Percentiles rank a stretch among this genome's conserved stretches.
Conservation (phyloP, 2,797 vertebrate genomes). For the Sebastes vulpes region DNA sequence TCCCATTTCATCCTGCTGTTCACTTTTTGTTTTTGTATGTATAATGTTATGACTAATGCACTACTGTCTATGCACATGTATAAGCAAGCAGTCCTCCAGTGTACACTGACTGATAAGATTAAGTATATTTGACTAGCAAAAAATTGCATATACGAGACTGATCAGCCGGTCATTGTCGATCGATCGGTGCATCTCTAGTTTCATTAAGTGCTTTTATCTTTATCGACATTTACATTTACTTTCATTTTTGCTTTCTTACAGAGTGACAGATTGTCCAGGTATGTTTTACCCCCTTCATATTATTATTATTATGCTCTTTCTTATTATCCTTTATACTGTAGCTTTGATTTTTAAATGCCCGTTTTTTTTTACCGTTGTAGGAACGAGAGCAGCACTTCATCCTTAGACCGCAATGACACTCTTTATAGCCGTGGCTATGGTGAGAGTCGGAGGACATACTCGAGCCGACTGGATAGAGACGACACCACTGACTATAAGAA, state of each 20-base stretch:
- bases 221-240: neutral
- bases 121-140: neutral
- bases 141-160: neutral
- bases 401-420: slow-evolving; percentile 89
- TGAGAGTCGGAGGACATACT: slow-evolving; percentile 90
- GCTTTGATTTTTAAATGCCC: neutral
- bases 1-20: neutral
- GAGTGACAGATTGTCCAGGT: slow-evolving; percentile 95
- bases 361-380: slow-evolving; percentile 53
- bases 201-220: neutral
- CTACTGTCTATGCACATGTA: too few relatives aligned
- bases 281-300: slow-evolving; percentile 59
- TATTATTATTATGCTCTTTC: neutral
- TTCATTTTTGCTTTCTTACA: slow-evolving; percentile 70
- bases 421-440: slow-evolving; percentile 87
- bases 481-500: slow-evolving; percentile 97
- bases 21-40: neutral
- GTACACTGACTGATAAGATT: too few relatives aligned
- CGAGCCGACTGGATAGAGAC: slow-evolving; percentile 92
- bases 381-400: slow-evolving; percentile 85
- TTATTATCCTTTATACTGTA: neutral
- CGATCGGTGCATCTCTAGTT: neutral
- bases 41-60: too few relatives aligned
- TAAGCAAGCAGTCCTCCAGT: too few relatives aligned
- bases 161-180: too few relatives aligned